Percentiles rank a stretch among this genome's conserved stretches.
phyloP scores from a whole-genome alignment of 2,797 vertebrate species.

The Psittacula echo region DNA sequence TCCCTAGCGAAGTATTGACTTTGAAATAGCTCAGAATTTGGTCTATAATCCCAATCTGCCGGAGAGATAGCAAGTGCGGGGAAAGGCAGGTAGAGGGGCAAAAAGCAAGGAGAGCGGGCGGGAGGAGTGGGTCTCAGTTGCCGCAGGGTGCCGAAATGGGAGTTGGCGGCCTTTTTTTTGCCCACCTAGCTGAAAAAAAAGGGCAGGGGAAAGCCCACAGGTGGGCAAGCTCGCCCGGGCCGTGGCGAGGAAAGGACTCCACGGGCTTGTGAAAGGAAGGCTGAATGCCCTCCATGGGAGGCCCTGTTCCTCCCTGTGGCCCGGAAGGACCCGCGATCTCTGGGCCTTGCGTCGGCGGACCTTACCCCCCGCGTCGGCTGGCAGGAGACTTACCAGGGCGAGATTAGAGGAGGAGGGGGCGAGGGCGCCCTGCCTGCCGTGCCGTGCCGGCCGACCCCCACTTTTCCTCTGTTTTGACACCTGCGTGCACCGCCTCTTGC shows the following conservation, averaged over 20 bases:
- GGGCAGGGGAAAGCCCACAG: not conserved
- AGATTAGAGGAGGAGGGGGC: not conserved
- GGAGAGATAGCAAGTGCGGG: not conserved
- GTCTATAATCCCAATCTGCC: not conserved
- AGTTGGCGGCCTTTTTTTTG: not conserved
- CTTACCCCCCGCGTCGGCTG: not conserved
- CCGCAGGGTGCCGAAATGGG: not conserved
- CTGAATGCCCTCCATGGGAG: not conserved
- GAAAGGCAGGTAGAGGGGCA: not conserved
- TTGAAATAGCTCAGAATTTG: not conserved
- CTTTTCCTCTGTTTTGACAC: conserved; percentile 79
- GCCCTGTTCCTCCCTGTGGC: not conserved
- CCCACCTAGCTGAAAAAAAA: not conserved
- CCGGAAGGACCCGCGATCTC: too few relatives aligned
- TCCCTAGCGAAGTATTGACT: not conserved
- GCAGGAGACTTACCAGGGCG: conserved; percentile 56
- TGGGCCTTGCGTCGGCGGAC: not conserved
- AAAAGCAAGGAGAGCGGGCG: not conserved
- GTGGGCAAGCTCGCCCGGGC: not conserved
- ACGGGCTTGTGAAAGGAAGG: not conserved
- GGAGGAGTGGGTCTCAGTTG: not conserved
- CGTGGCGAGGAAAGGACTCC: rapidly evolving
- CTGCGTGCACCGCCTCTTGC: conserved; percentile 57
- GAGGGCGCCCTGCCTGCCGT: conserved; percentile 54
- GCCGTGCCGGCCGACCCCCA: not conserved